phyloP scores from a whole-genome alignment of 2,797 vertebrate genomes.

The Hippopotamyrus pictus region DNA sequence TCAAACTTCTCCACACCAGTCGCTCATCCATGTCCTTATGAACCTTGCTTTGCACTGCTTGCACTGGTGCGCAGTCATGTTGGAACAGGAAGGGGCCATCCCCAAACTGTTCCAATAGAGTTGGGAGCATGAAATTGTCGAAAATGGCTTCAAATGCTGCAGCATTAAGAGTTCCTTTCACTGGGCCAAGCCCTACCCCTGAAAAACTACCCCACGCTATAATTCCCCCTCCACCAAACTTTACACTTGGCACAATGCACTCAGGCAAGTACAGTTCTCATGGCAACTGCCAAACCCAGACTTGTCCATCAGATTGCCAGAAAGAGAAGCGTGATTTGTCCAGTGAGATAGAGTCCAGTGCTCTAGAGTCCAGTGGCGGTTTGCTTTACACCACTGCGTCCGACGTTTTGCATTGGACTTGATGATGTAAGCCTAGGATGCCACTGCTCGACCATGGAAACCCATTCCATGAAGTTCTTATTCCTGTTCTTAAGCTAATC shows the following conservation, averaged over 20 bases:
- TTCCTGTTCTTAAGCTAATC: background rate
- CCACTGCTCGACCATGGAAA: background rate
- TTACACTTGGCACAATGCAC: too few relatives aligned
- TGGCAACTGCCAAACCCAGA: too few relatives aligned
- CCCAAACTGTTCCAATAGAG: background rate
- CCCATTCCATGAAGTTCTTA: background rate
- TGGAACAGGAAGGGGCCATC: background rate
- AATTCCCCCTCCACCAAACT: background rate
- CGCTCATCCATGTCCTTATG: too few relatives aligned
- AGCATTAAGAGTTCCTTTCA: background rate
- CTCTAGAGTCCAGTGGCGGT: background rate
- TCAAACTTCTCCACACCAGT: too few relatives aligned
- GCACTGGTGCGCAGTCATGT: background rate
- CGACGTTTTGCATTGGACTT: background rate
- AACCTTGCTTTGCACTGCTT: too few relatives aligned
- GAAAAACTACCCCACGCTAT: background rate
- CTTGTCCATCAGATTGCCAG: too few relatives aligned
- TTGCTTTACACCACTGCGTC: background rate
- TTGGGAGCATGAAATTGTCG: background rate
- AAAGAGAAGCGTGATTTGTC: too few relatives aligned
- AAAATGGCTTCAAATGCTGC: background rate
- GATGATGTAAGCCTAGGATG: background rate
- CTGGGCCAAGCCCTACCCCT: background rate
- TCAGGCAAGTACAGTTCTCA: too few relatives aligned
- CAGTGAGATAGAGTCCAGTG: too few relatives aligned